Base-by-base conservation (phyloP, 2,888 invertebrate species). In the Protonemura montana region DNA sequence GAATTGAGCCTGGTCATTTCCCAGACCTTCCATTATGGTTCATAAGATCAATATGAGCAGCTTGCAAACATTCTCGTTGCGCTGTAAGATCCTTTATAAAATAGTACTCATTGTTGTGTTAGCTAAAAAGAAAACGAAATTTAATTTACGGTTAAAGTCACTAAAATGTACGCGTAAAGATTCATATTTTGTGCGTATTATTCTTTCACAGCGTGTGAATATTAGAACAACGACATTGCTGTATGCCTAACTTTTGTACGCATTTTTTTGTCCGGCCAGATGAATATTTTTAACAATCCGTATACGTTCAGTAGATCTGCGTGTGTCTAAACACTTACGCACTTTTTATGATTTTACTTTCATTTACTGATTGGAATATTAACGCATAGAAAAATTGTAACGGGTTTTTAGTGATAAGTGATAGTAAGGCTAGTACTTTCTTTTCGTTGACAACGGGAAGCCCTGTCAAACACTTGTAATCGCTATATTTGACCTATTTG, bases 361-460 rank as follows among this genome's bases (percentile, higher is more conserved):
- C 59, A 16, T 78, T 25, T 7, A 78, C 3, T 78, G 29, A 78
- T 78, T 26, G 26, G 2, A 78, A 78, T 78, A 78, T 28, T 78
- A 78, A 78, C 59, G 59, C 59, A 59, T 21, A 21, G 59, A 3
- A 59, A 59, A 21, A 59, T 59, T 59, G 59, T 59, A 59, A 59
- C 59, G 59, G 59, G 59, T 21, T 21, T 59, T 59, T 21, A 7
- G 82, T 82, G 82, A 78, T 78, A 78, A 78, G 82, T 41, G 35
- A 42, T 83, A 83, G 35, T 26, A 35, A 41, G 82, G 41, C 35
- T 21, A 83, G 10, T n/a, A 83, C 82, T 83, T 83, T 83, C 82
- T 41, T 83, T 83, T 41, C 26, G 41, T 41, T n/a, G 6, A 42
- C 82, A 83, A 83, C 29, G 26, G 25, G 3, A 7, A 35, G 3